Conservation (phyloP, 1,140 invertebrate genomes). For the Anastatus disparis region DNA sequence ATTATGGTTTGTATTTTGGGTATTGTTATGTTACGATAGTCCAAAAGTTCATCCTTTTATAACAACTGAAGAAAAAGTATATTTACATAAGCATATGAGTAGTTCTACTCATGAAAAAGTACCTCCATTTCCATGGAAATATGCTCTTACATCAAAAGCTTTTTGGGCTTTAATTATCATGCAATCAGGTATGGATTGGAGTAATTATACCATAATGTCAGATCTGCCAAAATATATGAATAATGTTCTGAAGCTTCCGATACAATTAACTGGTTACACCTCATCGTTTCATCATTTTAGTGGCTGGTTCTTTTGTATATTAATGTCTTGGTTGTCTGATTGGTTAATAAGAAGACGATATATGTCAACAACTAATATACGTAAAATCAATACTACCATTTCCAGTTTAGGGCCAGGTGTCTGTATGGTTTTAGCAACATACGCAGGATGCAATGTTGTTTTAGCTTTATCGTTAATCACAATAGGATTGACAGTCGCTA, state of each 20-base stretch:
- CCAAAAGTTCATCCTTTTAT: constrained; percentile 84
- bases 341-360: constrained; percentile 66
- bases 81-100: constrained; percentile 66
- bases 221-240: constrained; percentile 87
- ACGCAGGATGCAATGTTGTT: constrained; percentile 19
- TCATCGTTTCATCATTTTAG: constrained; percentile 56
- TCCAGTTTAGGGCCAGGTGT: constrained; percentile 3
- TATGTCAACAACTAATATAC: constrained; percentile 66
- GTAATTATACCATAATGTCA: constrained; percentile 83
- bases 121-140: constrained; percentile 74
- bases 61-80: constrained; percentile 77
- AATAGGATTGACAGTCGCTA: constrained; percentile 77
- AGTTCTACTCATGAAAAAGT: constrained; percentile 62
- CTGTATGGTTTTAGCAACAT: constrained; percentile 12
- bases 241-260: constrained; percentile 81
- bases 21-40: constrained; percentile 75
- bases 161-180: constrained; percentile 73
- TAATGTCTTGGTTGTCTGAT: constrained; percentile 69
- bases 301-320: constrained; percentile 70
- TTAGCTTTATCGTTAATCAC: constrained; percentile 73
- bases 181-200: constrained; percentile 69
- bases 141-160: constrained; percentile 78
- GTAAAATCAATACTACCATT: constrained; percentile 45
- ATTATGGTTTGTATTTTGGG: constrained; percentile 77
- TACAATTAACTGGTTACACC: constrained; percentile 72